Base-by-base conservation (phyloP, 2,797 vertebrate species). In the Enteromius afrohamiltoni region DNA sequence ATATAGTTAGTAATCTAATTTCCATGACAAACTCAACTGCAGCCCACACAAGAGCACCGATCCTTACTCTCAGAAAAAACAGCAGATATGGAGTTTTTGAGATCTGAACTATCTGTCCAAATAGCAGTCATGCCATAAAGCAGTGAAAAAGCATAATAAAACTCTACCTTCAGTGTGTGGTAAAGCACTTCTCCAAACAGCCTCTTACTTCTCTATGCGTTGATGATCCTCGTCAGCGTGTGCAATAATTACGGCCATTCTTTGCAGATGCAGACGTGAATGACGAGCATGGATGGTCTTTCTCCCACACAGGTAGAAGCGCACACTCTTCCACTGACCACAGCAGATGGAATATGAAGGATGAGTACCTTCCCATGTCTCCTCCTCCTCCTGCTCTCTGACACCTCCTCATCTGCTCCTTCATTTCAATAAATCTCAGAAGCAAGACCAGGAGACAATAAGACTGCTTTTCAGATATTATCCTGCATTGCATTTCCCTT, bases 321-420 rank as follows among this genome's bases (percentile, higher is more conserved):
- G 85, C 88, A 89, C 84, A 88, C 86, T 90, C 51, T 64, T 69
- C 70, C 79, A 65, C 62, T 83, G 88, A 91, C 90, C 77, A 88
- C 79, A 80, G 90, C 91, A 88, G 92, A 83, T 90, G 91, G 93
- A 93, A 93, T 93, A 93, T 92, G 91, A 93, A 90, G 89, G 89
- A 91, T 87, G 91, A 92, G 91, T 89, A 82, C 87, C 76, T 84
- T 87, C 86, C 75, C 70, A 51, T 60, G 91, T 86, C 77, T 77
- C 81, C 76, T 84, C 85, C 79, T 71, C 70, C 71, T 79, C 76
- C 53, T 70, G 85, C 86, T 64, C 53, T 70, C 77, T 70, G 64
- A 89, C 86, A 86, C 80, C 85, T 65, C 60, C 37, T 83, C 73
- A 83, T 65, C 62, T 74, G 42, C 67, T 21, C 40, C 31, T 69